A percentile compares a stretch with the other conserved stretches of the same genome.
These are phyloP conservation scores for rat (Rattus norvegicus) DNA, from an alignment of 2,113 vertebrate species.

Conservation along the genomic window GRCr8 NC_086035.1:19616501-19617000, in stretches of 20 bases:
- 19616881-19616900: neutral
- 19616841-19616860: neutral
- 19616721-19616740: neutral
- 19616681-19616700: neutral
- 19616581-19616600: conserved; percentile 29
- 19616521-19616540: conserved; percentile 11
- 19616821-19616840: neutral
- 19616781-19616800: conserved; percentile 36
- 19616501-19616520: neutral
- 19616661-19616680: neutral
- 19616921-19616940: neutral
- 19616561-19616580: conserved; percentile 27
- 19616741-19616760: neutral
- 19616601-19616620: conserved; percentile 69
- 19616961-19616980: neutral
- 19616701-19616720: neutral
- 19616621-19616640: conserved; percentile 25
- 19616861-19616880: neutral
- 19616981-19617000: neutral
- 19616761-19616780: neutral
- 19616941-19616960: neutral
- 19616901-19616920: neutral
- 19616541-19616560: conserved; percentile 44
- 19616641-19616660: neutral
- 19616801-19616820: neutral